Percentiles rank a stretch among this genome's conserved stretches.
Evolutionary conservation across 2,113 vertebrate species (phyloP).

Genomic region (Columba janthina): DNA sequence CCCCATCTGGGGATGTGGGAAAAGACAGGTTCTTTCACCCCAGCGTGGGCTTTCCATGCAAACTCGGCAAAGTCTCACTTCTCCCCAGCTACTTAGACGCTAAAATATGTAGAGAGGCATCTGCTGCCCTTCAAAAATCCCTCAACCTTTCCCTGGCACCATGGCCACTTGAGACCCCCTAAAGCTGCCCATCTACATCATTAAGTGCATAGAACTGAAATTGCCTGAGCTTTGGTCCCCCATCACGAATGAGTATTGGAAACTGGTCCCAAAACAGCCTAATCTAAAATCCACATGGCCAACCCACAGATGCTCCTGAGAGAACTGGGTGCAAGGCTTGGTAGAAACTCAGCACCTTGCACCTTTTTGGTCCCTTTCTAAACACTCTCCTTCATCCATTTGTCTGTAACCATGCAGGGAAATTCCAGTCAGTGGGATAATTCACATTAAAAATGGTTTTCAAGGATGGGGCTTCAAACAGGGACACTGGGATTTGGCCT

Average conservation of each 20-base stretch:
- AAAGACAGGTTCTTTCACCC: neutral
- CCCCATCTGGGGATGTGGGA: neutral
- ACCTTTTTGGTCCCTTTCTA: neutral
- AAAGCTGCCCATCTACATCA: neutral
- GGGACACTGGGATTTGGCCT: neutral
- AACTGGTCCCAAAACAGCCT: neutral
- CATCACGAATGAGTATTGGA: neutral
- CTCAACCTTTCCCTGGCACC: neutral
- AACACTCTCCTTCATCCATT: neutral
- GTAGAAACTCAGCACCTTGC: neutral
- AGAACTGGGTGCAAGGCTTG: neutral
- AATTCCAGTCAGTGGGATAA: neutral
- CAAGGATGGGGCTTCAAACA: neutral
- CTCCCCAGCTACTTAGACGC: neutral
- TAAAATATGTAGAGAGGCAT: neutral
- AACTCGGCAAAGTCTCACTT: neutral
- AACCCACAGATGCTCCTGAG: accelerated
- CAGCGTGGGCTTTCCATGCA: accelerated
- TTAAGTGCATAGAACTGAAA: neutral
- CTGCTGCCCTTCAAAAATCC: neutral
- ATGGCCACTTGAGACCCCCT: too few relatives aligned
- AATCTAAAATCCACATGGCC: neutral
- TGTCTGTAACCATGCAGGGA: too few relatives aligned
- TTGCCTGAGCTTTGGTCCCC: neutral
- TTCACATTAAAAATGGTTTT: neutral